A percentile compares a stretch with the other conserved stretches of the same genome.
Evolutionary conservation across 1,140 invertebrate genomes (phyloP).

Genomic region (Callitettix versicolor): DNA sequence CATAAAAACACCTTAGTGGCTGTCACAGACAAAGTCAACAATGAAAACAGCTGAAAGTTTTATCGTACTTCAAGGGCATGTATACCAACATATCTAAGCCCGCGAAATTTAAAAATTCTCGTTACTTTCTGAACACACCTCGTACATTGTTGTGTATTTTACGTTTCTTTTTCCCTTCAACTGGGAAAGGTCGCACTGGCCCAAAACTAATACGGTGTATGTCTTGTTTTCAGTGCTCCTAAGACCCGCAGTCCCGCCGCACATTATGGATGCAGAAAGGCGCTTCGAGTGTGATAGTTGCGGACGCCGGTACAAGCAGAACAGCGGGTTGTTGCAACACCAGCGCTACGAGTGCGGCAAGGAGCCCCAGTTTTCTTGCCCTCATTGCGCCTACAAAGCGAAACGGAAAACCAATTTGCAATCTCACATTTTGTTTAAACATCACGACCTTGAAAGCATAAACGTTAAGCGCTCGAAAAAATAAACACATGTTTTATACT

Average conservation of each 20-base stretch:
- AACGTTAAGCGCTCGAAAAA: neutral
- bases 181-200: neutral
- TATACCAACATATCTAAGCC: too few species aligned
- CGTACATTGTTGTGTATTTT: too few species aligned
- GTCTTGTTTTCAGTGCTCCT: neutral
- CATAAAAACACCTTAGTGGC: too few species aligned
- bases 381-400: slow-evolving; percentile 27
- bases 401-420: slow-evolving; percentile 38
- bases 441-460: slow-evolving; percentile 14
- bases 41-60: too few species aligned
- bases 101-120: too few species aligned
- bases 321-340: slow-evolving; percentile 26
- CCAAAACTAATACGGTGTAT: neutral
- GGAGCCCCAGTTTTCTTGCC: slow-evolving; percentile 23
- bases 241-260: neutral
- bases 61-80: too few species aligned
- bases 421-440: slow-evolving; percentile 33
- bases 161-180: too few species aligned
- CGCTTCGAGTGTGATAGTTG: slow-evolving; percentile 4
- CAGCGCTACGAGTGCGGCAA: slow-evolving; percentile 32
- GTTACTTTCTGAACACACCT: too few species aligned
- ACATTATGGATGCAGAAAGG: neutral
- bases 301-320: slow-evolving; percentile 13
- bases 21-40: too few species aligned
- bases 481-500: neutral